Conservation (phyloP, 2,797 vertebrate species). For the Bradypodion ventrale region DNA sequence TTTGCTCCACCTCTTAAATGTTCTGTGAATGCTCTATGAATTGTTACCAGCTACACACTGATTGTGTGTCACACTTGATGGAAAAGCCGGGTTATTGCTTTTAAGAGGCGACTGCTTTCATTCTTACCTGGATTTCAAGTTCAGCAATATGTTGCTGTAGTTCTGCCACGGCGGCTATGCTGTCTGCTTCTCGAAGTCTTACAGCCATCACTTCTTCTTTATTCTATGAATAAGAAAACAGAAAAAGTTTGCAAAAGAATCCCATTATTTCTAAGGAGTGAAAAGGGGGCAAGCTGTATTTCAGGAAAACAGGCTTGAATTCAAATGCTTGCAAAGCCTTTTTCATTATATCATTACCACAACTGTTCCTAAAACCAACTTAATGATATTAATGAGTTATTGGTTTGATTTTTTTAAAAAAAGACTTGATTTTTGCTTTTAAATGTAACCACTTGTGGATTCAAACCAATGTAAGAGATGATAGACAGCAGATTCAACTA, state of each 20-base stretch:
- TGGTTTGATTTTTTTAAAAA: background rate
- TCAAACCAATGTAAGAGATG: background rate
- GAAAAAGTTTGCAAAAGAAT: background rate
- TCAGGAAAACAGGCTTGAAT: background rate
- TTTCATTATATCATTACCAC: background rate
- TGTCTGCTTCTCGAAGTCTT: slow-evolving; percentile 93
- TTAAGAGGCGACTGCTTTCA: background rate
- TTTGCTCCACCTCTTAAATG: background rate
- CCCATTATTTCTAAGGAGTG: background rate
- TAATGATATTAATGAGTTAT: background rate
- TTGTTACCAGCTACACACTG: background rate
- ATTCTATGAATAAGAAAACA: slow-evolving; percentile 77
- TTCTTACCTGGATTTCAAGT: slow-evolving; percentile 93
- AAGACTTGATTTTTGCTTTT: too few species aligned
- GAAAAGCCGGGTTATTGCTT: background rate
- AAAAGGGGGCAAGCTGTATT: background rate
- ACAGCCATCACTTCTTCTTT: slow-evolving; percentile 98
- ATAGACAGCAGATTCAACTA: background rate
- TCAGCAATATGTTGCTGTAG: slow-evolving; percentile 96
- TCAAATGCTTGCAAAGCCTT: background rate
- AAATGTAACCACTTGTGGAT: background rate
- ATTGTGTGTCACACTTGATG: background rate
- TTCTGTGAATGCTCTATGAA: background rate
- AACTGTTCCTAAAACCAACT: background rate
- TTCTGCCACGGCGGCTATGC: slow-evolving; percentile 96